Evolutionary conservation across 2,113 vertebrate species (phyloP).

Genomic region (Gymnorhina tibicen): DNA sequence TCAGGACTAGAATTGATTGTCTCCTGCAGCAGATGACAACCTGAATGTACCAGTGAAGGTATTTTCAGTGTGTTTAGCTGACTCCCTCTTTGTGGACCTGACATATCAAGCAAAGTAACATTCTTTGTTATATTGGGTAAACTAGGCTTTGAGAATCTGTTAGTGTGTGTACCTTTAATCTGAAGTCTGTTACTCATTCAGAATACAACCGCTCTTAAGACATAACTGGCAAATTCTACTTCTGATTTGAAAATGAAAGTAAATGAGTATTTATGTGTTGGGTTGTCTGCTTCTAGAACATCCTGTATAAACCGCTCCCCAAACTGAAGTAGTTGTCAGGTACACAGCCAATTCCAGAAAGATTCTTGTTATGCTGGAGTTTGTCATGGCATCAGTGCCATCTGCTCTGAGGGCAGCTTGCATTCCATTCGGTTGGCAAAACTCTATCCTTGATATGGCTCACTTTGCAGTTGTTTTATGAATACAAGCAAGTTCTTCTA

Average conservation of each 20-base stretch:
- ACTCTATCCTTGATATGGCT: background rate
- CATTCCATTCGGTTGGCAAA: background rate
- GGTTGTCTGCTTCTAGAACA: background rate
- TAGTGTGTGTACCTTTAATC: background rate
- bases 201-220: background rate
- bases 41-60: background rate
- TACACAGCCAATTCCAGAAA: background rate
- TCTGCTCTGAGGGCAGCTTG: background rate
- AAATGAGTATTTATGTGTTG: background rate
- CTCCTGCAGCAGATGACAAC: background rate
- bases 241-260: background rate
- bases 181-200: background rate
- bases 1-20: background rate
- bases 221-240: background rate
- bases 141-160: background rate
- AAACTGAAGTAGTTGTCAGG: background rate
- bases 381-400: background rate
- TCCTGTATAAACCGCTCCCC: fast-evolving
- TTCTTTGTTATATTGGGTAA: background rate
- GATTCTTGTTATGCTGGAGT: background rate
- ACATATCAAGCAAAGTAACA: background rate
- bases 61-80: background rate
- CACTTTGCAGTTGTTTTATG: background rate
- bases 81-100: background rate
- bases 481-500: background rate